Conservation (phyloP, 2,797 vertebrate species). For the Loris lydekkerianus region DNA sequence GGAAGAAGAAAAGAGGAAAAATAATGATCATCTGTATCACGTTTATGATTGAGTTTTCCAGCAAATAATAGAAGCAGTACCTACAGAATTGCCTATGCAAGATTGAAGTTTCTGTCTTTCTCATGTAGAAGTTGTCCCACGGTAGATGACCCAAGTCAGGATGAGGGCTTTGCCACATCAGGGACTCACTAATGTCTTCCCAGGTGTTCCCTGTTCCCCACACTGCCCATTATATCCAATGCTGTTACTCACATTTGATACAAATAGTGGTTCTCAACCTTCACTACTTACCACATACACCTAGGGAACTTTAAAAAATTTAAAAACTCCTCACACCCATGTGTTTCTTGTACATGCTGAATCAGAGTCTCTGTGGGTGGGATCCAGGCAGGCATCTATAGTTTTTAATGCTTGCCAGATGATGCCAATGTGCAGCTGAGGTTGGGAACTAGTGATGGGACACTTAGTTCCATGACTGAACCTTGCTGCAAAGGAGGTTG, state of each 20-base stretch:
- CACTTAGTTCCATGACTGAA: background rate
- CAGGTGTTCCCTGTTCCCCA: background rate
- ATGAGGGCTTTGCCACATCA: fast-evolving
- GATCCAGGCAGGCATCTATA: background rate
- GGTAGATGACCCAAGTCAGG: background rate
- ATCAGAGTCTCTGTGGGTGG: background rate
- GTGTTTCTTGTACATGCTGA: background rate
- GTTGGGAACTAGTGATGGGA: background rate
- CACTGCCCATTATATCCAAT: fast-evolving
- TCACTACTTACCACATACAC: background rate
- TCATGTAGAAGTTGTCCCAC: background rate
- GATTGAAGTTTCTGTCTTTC: background rate
- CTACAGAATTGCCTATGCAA: background rate
- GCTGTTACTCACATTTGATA: background rate
- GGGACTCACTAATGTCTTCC: background rate
- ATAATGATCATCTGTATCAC: background rate
- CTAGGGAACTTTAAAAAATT: background rate
- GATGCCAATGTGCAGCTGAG: background rate
- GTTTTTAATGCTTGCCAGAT: background rate
- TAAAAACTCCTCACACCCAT: no score
- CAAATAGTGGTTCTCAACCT: background rate
- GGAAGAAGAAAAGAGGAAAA: background rate
- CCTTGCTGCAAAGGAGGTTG: background rate
- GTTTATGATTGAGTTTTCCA: background rate
- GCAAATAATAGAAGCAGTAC: background rate